Conservation (phyloP, 2,113 vertebrate species). For the Paedocypris sp. region DNA sequence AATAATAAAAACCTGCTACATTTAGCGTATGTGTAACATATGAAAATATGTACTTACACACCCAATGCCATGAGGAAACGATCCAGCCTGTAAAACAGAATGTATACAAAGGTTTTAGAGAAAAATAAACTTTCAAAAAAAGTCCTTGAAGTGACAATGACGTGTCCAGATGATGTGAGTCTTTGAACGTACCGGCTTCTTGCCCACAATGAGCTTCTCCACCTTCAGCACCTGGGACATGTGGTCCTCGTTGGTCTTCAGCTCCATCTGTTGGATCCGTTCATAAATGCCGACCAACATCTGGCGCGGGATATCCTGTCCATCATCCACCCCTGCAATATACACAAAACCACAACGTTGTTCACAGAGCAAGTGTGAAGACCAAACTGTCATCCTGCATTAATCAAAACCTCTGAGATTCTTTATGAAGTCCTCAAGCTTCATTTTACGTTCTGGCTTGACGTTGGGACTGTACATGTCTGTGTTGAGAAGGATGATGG, state of each 20-base stretch:
- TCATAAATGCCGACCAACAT: constrained; percentile 92
- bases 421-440: constrained; percentile 94
- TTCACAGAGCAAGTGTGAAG: not conserved
- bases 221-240: constrained; percentile 98
- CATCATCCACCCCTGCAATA: constrained; percentile 86
- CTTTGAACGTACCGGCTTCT: constrained; percentile 79
- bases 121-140: too few relatives aligned
- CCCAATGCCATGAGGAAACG: constrained; percentile 89
- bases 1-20: not conserved
- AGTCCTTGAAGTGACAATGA: too few relatives aligned
- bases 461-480: constrained; percentile 99
- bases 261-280: constrained; percentile 90
- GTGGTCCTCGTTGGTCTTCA: constrained; percentile 94
- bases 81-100: constrained; percentile 75
- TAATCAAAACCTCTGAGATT: constrained; percentile 75
- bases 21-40: not conserved
- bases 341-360: not conserved
- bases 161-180: not conserved
- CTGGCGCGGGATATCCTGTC: constrained; percentile 90
- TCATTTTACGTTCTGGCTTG: constrained; percentile 96
- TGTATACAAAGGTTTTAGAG: not conserved
- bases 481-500: constrained; percentile 95
- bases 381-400: not conserved
- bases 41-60: constrained; percentile 81
- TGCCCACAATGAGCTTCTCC: constrained; percentile 95